Conservation (phyloP, 2,113 vertebrate species). For the Xerus inauris region DNA sequence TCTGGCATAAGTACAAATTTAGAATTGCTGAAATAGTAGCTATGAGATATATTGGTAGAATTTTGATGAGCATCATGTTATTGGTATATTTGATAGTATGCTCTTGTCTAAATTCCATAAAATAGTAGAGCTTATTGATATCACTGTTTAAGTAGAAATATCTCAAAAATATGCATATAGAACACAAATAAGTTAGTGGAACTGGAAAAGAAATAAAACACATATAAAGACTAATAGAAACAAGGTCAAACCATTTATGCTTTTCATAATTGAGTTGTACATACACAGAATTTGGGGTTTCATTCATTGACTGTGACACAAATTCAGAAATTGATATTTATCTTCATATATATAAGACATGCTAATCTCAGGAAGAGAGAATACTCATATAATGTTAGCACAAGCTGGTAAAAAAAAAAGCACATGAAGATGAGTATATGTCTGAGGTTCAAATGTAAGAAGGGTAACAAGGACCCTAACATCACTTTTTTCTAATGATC, state of each 20-base stretch:
- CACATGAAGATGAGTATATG: not conserved
- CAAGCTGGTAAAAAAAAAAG: not conserved
- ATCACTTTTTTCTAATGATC: not conserved
- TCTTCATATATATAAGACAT: not conserved
- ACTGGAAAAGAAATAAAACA: not conserved
- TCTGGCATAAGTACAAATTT: not conserved
- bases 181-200: not conserved
- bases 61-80: not conserved
- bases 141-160: not conserved
- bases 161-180: not conserved
- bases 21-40: not conserved
- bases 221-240: not conserved
- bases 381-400: not conserved
- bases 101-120: not conserved
- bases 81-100: not conserved
- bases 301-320: not conserved
- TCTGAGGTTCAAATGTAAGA: not conserved
- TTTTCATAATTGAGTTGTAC: not conserved
- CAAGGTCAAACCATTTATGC: not conserved
- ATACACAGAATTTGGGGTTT: not conserved
- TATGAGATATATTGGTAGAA: not conserved
- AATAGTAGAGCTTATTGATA: not conserved
- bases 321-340: slow-evolving; percentile 35
- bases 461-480: not conserved
- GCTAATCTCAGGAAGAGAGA: not conserved